Base-by-base conservation (phyloP, 2,888 invertebrate genomes). In the Mesorhabditis sp. region DNA sequence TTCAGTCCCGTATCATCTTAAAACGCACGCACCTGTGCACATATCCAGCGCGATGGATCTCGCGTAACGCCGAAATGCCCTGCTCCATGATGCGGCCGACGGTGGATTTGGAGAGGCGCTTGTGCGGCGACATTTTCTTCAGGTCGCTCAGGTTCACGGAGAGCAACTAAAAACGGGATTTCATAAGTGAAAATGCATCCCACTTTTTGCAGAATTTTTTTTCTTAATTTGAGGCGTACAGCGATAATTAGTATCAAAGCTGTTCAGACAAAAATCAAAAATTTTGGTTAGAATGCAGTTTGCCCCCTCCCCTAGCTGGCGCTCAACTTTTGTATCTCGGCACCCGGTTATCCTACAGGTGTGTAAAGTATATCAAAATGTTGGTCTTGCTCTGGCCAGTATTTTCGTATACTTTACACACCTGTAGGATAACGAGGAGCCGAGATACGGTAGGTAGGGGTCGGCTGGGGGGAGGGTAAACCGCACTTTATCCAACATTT, bases 71-170 rank as follows among this genome's bases (percentile, higher is more conserved):
- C 4, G 78, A 77, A 45, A 82, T 69, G 58, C 78, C 78, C 76
- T 79, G 65, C 15, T 7, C 42, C 10, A 78, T 76, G 28, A 82
- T 73, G 43, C 79, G 67, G 3, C 76, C 70, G 41, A 75, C 72
- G 4, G 79, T 80, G 6, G 66, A 65, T 3, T 66, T 63, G 43
- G 74, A 74, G 43, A 81, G 70, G n/a, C 79, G 72, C 41, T 74
- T 75, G 13, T 73, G 68, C 4, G 78, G 77, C 67, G 74, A 74
- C 41, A 70, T 70, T 64, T 79, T 79, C 66, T 79, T 72, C 69
- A 81, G 63, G 62, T 81, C 81, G 10, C 79, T 75, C 62, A 81
- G 68, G 66, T 82, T 81, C 62, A 73, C 73, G 6, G 76, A 74
- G 6, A 81, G 77, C 7, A 82, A 72, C 72, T 81, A 76, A 81